A percentile compares a stretch with the other conserved stretches of the same genome.
Evolutionary conservation across 2,888 invertebrate genomes (phyloP).

Genomic region (Mamestra brassicae): DNA sequence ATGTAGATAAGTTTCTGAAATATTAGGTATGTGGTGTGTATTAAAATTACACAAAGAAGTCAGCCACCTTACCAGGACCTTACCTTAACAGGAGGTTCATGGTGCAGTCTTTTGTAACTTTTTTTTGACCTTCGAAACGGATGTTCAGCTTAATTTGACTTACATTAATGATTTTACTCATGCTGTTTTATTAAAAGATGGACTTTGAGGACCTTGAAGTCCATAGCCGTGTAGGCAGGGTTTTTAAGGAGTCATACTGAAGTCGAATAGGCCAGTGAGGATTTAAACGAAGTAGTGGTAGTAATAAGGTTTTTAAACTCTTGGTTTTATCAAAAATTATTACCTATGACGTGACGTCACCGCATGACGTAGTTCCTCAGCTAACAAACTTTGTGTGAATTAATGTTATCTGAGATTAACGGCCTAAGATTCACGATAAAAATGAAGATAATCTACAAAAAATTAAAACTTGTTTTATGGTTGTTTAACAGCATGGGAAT

Average conservation of each 20-base stretch:
- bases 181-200: no score
- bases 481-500: conserved; percentile 23
- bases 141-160: not conserved
- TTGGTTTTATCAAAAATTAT: not conserved
- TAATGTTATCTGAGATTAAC: conserved; percentile 38
- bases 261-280: not conserved
- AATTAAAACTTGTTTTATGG: conserved; percentile 13
- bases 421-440: conserved; percentile 30
- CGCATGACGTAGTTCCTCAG: not conserved
- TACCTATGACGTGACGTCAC: conserved; percentile 15
- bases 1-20: no score
- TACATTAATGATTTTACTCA: no score
- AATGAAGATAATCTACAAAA: conserved; percentile 39
- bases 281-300: not conserved
- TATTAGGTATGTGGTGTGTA: no score
- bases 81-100: no score
- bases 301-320: not conserved
- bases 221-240: no score
- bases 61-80: no score
- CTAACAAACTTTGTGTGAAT: conserved; percentile 31
- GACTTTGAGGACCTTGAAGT: no score
- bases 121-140: not conserved
- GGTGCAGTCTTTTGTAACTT: no score
- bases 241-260: no score
- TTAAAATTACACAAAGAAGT: no score